Evolutionary conservation across 2,113 vertebrate species (phyloP).

Genomic region (Corydoras sp.): DNA sequence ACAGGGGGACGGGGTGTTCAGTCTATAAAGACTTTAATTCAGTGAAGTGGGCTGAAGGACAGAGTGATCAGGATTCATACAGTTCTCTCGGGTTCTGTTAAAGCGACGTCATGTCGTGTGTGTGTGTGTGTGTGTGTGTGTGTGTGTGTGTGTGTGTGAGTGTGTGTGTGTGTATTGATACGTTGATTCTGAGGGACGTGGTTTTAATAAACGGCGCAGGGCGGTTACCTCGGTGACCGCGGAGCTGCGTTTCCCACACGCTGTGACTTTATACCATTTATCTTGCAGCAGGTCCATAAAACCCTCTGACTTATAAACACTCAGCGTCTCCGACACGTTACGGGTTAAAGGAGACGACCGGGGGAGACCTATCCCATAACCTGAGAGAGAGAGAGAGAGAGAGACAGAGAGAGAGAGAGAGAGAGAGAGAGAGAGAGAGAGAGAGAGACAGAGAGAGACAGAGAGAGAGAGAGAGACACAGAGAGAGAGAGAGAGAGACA

Average conservation of each 20-base stretch:
- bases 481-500: no score
- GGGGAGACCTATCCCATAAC: slow-evolving; percentile 90
- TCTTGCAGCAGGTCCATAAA: slow-evolving; percentile 95
- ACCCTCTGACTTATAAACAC: slow-evolving; percentile 90
- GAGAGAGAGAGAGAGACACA: no score
- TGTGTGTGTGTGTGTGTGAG: no score
- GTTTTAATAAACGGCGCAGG: background rate
- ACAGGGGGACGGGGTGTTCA: no score
- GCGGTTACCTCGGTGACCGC: slow-evolving; percentile 84
- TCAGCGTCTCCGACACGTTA: slow-evolving; percentile 88
- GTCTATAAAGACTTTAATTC: no score
- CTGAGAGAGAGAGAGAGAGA: slow-evolving; percentile 53
- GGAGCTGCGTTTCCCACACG: slow-evolving; percentile 89
- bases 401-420: background rate
- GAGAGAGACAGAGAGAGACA: no score
- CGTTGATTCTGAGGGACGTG: background rate
- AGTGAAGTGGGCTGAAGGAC: no score
- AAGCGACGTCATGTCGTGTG: no score
- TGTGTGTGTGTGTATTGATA: background rate
- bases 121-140: no score
- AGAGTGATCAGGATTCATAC: no score
- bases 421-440: background rate
- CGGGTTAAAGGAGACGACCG: slow-evolving; percentile 85
- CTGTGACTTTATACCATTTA: slow-evolving; percentile 95
- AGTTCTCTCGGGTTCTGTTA: no score